A percentile compares a stretch with the other conserved stretches of the same genome.
Conservation (phyloP, 2,797 vertebrate species). For the Epinephelus malabaricus region DNA sequence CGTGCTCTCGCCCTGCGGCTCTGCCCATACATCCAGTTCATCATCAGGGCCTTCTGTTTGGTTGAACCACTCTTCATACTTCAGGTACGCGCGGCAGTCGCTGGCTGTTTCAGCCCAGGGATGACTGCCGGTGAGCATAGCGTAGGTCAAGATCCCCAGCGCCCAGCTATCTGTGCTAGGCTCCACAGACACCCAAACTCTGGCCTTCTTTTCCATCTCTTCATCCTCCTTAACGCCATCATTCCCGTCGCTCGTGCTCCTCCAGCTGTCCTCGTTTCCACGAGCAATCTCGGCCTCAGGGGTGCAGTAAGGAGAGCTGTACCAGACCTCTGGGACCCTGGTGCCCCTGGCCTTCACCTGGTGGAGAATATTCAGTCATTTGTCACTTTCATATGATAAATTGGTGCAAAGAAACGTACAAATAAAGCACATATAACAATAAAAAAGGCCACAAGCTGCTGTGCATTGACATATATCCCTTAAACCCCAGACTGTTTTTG, state of each 20-base stretch:
- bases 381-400: not conserved
- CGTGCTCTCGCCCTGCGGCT: not conserved
- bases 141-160: conserved; percentile 92
- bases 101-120: conserved; percentile 91
- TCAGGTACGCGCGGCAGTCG: conserved; percentile 88
- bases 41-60: conserved; percentile 21
- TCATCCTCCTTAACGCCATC: conserved; percentile 1
- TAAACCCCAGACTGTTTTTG: no score
- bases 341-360: conserved; percentile 81
- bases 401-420: not conserved
- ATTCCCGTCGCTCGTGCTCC: conserved; percentile 21
- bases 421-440: not conserved
- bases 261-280: conserved; percentile 69
- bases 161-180: conserved; percentile 93
- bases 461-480: not conserved
- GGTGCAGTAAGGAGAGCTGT: conserved; percentile 90
- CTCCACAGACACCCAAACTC: conserved; percentile 86
- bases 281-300: conserved; percentile 86
- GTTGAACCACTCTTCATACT: conserved; percentile 88
- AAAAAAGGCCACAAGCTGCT: not conserved
- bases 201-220: conserved; percentile 20
- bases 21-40: conserved; percentile 65
- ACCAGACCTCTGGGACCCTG: conserved; percentile 83
- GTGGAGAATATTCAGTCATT: not conserved
- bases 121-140: conserved; percentile 92